Conservation (phyloP, 2,113 vertebrate genomes). For the Mustela lutreola region DNA sequence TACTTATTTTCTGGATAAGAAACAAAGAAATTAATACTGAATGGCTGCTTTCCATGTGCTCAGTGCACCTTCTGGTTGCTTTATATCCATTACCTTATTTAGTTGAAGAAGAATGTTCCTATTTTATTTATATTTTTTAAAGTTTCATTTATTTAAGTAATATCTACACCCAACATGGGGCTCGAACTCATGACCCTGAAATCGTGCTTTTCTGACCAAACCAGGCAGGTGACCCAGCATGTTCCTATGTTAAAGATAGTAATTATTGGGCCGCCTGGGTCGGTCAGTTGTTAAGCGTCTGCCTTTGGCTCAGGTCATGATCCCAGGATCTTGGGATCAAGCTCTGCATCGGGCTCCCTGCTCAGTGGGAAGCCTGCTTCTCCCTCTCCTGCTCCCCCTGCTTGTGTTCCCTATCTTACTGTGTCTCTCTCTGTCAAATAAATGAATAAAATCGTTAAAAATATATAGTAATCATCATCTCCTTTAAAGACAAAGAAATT, state of each 20-base stretch:
- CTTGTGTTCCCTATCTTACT: too few relatives aligned
- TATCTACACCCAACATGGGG: neutral
- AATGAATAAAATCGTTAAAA: too few relatives aligned
- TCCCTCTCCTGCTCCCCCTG: too few relatives aligned
- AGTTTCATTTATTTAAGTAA: neutral
- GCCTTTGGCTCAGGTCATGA: too few relatives aligned
- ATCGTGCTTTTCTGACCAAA: neutral
- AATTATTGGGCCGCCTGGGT: neutral
- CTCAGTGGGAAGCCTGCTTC: too few relatives aligned
- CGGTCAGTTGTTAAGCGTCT: too few relatives aligned
- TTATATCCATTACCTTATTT: neutral
- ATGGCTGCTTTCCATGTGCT: neutral
- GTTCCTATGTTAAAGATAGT: neutral
- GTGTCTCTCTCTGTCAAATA: too few relatives aligned
- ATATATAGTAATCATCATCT: neutral
- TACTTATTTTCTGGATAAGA: neutral
- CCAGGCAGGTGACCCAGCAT: neutral
- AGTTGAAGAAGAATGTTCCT: neutral
- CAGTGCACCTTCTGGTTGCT: neutral
- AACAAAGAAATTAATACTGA: neutral
- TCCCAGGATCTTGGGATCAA: too few relatives aligned
- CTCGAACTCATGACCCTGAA: neutral
- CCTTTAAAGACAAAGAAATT: slow-evolving; percentile 3
- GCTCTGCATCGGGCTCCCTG: too few relatives aligned
- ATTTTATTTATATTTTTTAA: neutral